phyloP scores from a whole-genome alignment of 2,888 invertebrate genomes.

The Lasioglossum morio region DNA sequence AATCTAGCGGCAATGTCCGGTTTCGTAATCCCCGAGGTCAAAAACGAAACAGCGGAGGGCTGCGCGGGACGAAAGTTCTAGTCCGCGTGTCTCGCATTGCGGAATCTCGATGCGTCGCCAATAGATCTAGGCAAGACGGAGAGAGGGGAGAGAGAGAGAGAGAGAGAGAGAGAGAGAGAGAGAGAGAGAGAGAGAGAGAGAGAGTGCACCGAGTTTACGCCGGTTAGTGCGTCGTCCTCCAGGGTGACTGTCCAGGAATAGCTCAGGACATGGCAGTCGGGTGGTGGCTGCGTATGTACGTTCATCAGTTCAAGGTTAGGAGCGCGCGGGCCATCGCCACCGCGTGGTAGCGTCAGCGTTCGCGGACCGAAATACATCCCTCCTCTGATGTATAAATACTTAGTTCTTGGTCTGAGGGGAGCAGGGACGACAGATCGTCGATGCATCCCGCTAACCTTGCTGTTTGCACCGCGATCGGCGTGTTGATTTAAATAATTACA shows the following conservation, averaged over 20 bases:
- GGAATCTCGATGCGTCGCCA: slow-evolving; percentile 1
- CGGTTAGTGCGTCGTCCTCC: slow-evolving; percentile 62
- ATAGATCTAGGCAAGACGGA: slow-evolving; percentile 48
- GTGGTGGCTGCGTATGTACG: slow-evolving; percentile 68
- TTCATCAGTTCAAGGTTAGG: slow-evolving; percentile 83
- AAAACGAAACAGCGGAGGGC: background rate
- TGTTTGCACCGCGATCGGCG: slow-evolving; percentile 33
- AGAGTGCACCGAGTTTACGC: slow-evolving; percentile 49
- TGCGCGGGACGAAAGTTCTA: background rate
- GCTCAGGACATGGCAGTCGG: slow-evolving; percentile 66
- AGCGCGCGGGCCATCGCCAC: slow-evolving; percentile 67
- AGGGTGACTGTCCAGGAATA: slow-evolving; percentile 73
- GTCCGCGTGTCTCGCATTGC: slow-evolving; percentile 3
- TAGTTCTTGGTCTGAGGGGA: slow-evolving; percentile 14
- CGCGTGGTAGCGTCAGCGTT: slow-evolving; percentile 64
- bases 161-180: background rate
- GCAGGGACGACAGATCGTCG: slow-evolving; percentile 43
- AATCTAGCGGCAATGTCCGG: background rate
- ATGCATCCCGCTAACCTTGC: slow-evolving; percentile 60
- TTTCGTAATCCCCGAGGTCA: slow-evolving; percentile 22
- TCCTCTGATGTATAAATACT: slow-evolving; percentile 78
- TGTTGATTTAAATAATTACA: slow-evolving; percentile 47
- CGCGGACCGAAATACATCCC: slow-evolving; percentile 79
- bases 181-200: background rate
- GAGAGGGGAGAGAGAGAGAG: background rate